A percentile compares a stretch with the other conserved stretches of the same genome.
These are phyloP conservation scores for Ranitomeya imitator DNA, from an alignment of 2,113 vertebrate species.

Conservation along the genomic window DNA sequence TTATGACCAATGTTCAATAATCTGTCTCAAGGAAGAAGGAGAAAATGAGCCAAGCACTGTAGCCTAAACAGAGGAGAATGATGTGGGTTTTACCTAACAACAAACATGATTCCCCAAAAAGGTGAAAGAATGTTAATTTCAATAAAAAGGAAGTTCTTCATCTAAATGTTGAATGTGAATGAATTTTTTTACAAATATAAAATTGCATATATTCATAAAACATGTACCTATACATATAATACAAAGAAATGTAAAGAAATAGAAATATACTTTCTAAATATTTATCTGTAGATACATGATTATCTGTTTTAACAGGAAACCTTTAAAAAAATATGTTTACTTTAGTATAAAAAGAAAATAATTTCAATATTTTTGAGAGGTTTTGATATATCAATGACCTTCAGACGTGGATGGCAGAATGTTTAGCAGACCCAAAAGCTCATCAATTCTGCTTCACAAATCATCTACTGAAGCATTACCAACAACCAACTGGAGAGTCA, in stretches of 20 bases:
- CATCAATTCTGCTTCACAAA: slow-evolving; percentile 35
- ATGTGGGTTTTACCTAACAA: neutral
- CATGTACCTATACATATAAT: no score
- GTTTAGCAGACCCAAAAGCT: slow-evolving; percentile 44
- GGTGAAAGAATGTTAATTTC: neutral
- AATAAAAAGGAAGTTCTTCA: neutral
- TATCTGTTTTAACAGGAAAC: no score
- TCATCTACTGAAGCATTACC: slow-evolving; percentile 34
- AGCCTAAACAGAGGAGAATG: no score
- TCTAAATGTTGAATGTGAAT: neutral
- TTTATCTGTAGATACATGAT: no score
- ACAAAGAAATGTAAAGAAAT: no score
- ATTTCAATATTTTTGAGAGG: neutral
- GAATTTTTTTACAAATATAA: neutral
- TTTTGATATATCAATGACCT: slow-evolving; percentile 32
- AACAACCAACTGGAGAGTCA: neutral
- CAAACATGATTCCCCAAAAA: neutral
- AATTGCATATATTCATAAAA: no score
- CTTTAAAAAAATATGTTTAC: neutral
- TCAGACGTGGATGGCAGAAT: slow-evolving; percentile 27
- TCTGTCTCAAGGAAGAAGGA: neutral
- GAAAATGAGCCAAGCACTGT: no score
- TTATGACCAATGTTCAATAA: neutral
- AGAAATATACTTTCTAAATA: no score
- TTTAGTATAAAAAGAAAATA: neutral